A percentile compares a stretch with the other conserved stretches of the same genome.
Evolutionary conservation across 2,888 invertebrate genomes (phyloP).

Genomic region (Amphimallon solstitiale): DNA sequence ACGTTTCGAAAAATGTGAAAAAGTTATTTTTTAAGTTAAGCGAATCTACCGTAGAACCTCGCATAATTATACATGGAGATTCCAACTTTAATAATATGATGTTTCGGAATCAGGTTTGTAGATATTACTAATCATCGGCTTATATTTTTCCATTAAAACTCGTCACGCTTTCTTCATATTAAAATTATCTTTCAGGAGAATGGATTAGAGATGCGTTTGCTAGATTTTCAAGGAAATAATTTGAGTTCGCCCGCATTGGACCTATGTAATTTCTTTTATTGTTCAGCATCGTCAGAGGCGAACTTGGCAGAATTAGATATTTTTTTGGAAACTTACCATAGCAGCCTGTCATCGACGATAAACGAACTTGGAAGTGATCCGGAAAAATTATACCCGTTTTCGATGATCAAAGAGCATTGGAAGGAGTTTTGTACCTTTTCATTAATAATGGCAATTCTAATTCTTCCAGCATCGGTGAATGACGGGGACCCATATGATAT

Average conservation of each 20-base stretch:
- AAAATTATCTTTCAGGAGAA: neutral
- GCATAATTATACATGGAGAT: constrained; percentile 39
- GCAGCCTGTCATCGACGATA: constrained; percentile 47
- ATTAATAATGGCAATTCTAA: constrained; percentile 38
- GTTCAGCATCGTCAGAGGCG: constrained; percentile 47
- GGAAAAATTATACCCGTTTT: constrained; percentile 50
- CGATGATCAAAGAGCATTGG: constrained; percentile 48
- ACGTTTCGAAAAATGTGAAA: constrained; percentile 4
- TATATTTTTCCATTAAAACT: neutral
- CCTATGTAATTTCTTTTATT: constrained; percentile 53
- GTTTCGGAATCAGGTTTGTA: constrained; percentile 28
- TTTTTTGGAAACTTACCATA: constrained; percentile 52
- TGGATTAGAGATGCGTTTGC: constrained; percentile 13
- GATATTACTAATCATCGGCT: too few species aligned
- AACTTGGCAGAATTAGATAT: constrained; percentile 49
- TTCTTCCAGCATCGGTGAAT: constrained; percentile 2
- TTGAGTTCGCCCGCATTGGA: constrained; percentile 51
- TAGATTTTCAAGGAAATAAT: constrained; percentile 42
- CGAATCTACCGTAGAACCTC: constrained; percentile 10
- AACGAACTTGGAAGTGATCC: constrained; percentile 51
- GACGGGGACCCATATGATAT: neutral
- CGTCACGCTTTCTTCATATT: neutral
- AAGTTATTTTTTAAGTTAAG: neutral
- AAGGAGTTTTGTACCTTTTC: constrained; percentile 42
- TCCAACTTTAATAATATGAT: constrained; percentile 41